Evolutionary conservation across 2,888 invertebrate species (phyloP).

Genomic region (Fragum sueziense): DNA sequence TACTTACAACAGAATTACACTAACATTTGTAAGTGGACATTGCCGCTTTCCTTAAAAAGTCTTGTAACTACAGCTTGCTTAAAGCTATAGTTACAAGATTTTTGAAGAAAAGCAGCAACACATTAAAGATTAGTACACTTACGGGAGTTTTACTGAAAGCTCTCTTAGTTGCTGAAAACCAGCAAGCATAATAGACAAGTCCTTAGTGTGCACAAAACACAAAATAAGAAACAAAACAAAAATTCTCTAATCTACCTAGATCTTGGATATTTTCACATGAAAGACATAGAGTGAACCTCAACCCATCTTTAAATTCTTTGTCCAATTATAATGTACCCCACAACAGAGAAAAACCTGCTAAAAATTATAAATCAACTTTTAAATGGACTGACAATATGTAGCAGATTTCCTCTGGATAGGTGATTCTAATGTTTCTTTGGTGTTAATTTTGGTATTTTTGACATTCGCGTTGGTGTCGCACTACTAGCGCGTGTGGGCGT

Average conservation of each 20-base stretch:
- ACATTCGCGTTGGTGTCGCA: conserved; percentile 65
- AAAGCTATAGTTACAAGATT: no score
- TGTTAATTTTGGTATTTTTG: conserved; percentile 77
- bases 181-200: no score
- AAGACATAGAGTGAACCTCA: conserved; percentile 17
- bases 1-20: background rate
- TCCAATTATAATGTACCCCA: background rate
- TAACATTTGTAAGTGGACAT: no score
- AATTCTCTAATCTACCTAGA: conserved; percentile 3
- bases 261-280: conserved; percentile 9
- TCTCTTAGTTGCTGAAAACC: no score
- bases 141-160: no score
- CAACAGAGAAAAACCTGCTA: background rate
- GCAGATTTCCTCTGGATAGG: background rate
- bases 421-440: conserved; percentile 56
- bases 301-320: background rate
- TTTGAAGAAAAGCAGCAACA: no score
- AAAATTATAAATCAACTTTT: background rate
- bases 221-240: no score
- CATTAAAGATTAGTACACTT: no score
- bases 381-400: background rate
- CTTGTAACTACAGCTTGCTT: no score
- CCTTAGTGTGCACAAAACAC: no score
- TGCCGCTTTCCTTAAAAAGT: no score
- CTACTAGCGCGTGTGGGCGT: conserved; percentile 61